phyloP scores from a whole-genome alignment of 2,797 vertebrate species.

The Hydrocynus forskahlii region DNA sequence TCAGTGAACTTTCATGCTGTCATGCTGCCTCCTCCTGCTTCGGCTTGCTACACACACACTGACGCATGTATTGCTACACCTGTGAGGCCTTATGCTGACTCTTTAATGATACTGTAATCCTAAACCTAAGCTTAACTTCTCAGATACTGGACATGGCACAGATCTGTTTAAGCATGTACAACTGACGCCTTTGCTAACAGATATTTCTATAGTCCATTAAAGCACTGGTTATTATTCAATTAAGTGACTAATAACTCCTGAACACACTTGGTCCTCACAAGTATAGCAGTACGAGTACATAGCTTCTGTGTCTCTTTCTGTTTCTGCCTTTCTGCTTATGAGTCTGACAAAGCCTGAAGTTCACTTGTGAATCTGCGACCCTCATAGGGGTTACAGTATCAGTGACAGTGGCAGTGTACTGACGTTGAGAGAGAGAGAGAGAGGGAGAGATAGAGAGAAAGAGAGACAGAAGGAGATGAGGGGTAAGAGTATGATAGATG shows the following conservation, averaged over 20 bases:
- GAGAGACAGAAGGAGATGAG: slow-evolving; percentile 18
- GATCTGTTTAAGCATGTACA: not conserved
- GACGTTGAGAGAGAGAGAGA: slow-evolving; percentile 30
- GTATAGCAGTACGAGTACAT: not conserved
- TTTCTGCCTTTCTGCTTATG: slow-evolving; percentile 56
- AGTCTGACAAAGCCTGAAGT: slow-evolving; percentile 43
- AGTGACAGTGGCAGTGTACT: slow-evolving; percentile 56
- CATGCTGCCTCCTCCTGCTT: slow-evolving; percentile 36
- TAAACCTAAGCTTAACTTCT: not conserved
- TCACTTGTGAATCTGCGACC: slow-evolving; percentile 65
- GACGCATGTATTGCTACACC: slow-evolving; percentile 26
- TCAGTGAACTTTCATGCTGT: slow-evolving; percentile 36
- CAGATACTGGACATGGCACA: too few relatives aligned
- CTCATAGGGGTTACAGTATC: slow-evolving; percentile 52
- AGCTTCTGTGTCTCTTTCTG: not conserved
- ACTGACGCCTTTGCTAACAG: not conserved
- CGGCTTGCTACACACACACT: slow-evolving; percentile 2
- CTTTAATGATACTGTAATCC: not conserved
- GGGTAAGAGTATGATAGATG: slow-evolving; percentile 22
- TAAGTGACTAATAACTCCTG: not conserved
- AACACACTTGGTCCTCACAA: not conserved
- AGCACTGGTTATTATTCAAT: not conserved
- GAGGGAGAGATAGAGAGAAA: not conserved
- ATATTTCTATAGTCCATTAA: not conserved
- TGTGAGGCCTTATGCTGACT: not conserved